Evolutionary conservation across 2,113 vertebrate species (phyloP).

Genomic region (Bubo scandiacus): DNA sequence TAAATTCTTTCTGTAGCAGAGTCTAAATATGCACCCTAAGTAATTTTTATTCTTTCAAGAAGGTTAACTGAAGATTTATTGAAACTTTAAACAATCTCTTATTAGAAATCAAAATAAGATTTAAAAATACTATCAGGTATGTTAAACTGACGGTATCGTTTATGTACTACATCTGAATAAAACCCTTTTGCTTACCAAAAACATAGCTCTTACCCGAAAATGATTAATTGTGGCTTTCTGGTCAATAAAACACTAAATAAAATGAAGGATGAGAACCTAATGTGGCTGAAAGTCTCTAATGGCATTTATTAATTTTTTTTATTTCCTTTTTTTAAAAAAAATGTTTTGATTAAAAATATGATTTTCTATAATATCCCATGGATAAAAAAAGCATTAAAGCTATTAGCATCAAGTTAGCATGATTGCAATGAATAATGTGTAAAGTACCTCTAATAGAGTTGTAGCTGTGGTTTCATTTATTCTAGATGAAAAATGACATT

Average conservation of each 20-base stretch:
- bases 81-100: neutral
- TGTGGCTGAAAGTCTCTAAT: neutral
- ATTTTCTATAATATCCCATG: slow-evolving; percentile 35
- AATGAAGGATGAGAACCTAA: slow-evolving; percentile 20
- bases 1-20: neutral
- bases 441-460: slow-evolving; percentile 54
- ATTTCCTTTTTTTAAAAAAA: neutral
- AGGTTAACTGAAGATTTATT: neutral
- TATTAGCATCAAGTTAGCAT: slow-evolving; percentile 45
- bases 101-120: neutral
- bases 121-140: neutral
- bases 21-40: neutral
- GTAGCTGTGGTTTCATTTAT: slow-evolving; percentile 66
- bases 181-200: slow-evolving; percentile 11
- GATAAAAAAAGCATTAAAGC: slow-evolving; percentile 30
- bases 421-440: slow-evolving; percentile 42
- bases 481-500: slow-evolving; percentile 71
- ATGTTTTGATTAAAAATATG: slow-evolving; percentile 41
- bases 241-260: slow-evolving; percentile 50
- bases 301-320: neutral
- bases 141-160: neutral
- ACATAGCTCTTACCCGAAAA: neutral
- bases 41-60: neutral
- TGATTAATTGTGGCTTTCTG: slow-evolving; percentile 43
- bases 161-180: neutral